Conservation (phyloP, 2,113 vertebrate genomes). For the Pelodiscus sinensis region DNA sequence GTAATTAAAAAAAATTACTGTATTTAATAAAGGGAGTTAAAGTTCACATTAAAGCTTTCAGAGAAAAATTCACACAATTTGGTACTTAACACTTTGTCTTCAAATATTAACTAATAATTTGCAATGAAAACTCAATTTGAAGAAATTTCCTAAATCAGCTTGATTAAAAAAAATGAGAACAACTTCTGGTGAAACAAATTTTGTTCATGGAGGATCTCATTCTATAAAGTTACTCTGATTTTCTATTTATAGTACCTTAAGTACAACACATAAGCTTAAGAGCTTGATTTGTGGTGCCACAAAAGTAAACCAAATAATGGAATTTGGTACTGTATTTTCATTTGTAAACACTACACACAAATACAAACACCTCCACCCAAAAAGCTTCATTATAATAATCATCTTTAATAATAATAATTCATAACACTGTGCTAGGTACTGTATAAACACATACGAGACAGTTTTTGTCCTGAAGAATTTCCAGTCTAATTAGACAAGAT, state of each 20-base stretch:
- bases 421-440: not conserved
- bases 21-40: not conserved
- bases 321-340: fast-evolving
- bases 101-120: not conserved
- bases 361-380: not conserved
- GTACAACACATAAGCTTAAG: not conserved
- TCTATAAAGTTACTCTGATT: not conserved
- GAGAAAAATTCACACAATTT: not conserved
- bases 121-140: not conserved
- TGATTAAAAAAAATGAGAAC: not conserved
- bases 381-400: not conserved
- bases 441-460: not conserved
- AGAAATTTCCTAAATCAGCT: not conserved
- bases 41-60: not conserved
- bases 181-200: not conserved
- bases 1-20: not conserved
- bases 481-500: fast-evolving
- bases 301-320: not conserved
- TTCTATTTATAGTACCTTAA: not conserved
- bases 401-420: no score
- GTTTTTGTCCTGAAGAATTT: not conserved
- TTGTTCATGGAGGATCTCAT: not conserved
- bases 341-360: not conserved
- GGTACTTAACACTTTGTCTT: not conserved
- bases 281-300: not conserved